Evolutionary conservation across 2,888 invertebrate genomes (phyloP).

Genomic region (Cremastobaeus sp.): DNA sequence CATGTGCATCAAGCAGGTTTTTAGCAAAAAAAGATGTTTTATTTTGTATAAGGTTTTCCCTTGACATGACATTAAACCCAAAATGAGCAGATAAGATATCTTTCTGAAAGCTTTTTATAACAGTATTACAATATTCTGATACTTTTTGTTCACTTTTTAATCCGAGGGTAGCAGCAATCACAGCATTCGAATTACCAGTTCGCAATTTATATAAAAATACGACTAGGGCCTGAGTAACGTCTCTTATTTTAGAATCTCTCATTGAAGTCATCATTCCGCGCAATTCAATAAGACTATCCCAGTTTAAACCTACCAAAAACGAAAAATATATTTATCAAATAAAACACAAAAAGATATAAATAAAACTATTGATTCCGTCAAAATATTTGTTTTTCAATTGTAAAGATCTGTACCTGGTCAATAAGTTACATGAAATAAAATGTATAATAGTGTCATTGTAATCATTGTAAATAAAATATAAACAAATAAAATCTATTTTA

Average conservation of each 20-base stretch:
- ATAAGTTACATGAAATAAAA: too few species aligned
- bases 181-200: conserved; percentile 49
- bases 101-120: conserved; percentile 29
- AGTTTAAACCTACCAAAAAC: background rate
- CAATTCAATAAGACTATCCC: conserved; percentile 21
- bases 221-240: background rate
- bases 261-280: conserved; percentile 44
- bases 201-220: conserved; percentile 55
- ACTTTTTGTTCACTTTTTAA: background rate
- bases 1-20: too few species aligned
- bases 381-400: too few species aligned
- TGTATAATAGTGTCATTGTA: too few species aligned
- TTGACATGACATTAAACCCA: conserved; percentile 3
- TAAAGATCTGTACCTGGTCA: too few species aligned
- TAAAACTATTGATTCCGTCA: too few species aligned
- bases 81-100: background rate
- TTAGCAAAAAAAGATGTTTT: conserved; percentile 28
- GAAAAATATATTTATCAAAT: too few species aligned
- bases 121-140: conserved; percentile 33
- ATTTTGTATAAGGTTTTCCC: conserved; percentile 28
- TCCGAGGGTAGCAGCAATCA: background rate
- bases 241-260: conserved; percentile 2
- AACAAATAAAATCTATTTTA: too few species aligned
- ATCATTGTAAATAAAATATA: too few species aligned
- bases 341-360: too few species aligned